Evolutionary conservation across 1,140 invertebrate genomes (phyloP), one percentile per base, ranked within the genome.

Genomic region (Neodiprion lecontei): DNA sequence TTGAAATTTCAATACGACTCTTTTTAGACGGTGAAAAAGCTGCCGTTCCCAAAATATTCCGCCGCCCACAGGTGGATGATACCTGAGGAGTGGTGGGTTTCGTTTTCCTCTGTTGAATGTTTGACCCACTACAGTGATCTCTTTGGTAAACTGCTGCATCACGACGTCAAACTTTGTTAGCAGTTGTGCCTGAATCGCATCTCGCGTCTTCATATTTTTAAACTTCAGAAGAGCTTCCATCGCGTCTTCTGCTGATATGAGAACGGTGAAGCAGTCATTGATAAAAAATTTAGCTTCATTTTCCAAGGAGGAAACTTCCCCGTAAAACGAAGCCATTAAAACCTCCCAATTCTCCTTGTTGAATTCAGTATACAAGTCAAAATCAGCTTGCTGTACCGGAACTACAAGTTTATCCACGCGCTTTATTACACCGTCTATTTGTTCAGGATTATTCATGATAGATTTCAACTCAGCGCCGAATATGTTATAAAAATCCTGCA

Each of bases 401-500:
- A 91, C 88, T 0, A 95, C 91, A 11, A 97, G 85, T 78, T 91
- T 90, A 78, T 92, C 91, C 3, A 96, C 92, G 74, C 91, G 90
- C 17, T 95, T 92, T 61, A 95, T 88, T 10, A 97, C 93, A 70
- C 93, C 92, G 80, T 97, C 95, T 67, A 98, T 95, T 78, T 95
- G 91, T 0, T 93, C 92, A 0, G 95, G 95, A 84, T 97, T 95
- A 72, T 92, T 93, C 21, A 97, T 95, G 11, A 97, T 94, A 0
- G 95, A 92, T 82, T 96, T 96, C 0, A 98, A 86, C 80, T 97
- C 94, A 7, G 92, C 89, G 0, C 96, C 95, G 83, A 98, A 97
- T 69, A 97, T 95, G 76, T 96, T 96, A 82, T 96, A 93, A 81
- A 97, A 97, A 82, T 97, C 94, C 80, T 95, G 91, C 0, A 97